phyloP scores from a whole-genome alignment of 2,888 invertebrate genomes.

The Orthosia gracilis region DNA sequence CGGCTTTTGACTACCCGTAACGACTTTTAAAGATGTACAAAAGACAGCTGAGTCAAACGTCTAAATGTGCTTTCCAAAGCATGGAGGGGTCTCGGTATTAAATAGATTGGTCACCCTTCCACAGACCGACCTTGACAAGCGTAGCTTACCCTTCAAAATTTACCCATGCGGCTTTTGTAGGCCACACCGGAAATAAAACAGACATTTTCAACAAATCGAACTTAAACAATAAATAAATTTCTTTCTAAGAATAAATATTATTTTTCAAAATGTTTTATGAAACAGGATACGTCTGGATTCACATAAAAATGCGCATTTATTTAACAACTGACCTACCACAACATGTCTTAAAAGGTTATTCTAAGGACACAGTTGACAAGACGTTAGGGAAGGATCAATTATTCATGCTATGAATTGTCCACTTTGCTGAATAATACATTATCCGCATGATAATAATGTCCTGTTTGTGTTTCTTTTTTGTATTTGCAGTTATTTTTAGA shows the following conservation, averaged over 20 bases:
- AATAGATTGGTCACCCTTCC: not conserved
- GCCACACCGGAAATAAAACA: slow-evolving; percentile 8
- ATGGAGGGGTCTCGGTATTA: not conserved
- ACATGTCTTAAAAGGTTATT: slow-evolving; percentile 23
- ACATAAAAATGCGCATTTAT: slow-evolving; percentile 56
- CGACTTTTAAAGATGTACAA: not conserved
- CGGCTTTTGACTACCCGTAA: not conserved
- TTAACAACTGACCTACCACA: slow-evolving; percentile 62
- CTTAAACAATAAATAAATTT: not conserved
- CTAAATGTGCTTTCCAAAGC: not conserved
- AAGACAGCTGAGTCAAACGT: no score
- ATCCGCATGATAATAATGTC: slow-evolving; percentile 51
- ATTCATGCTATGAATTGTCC: slow-evolving; percentile 55
- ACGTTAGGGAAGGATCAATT: slow-evolving; percentile 40
- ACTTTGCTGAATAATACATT: slow-evolving; percentile 62
- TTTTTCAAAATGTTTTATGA: slow-evolving; percentile 56
- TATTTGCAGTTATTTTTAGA: slow-evolving; percentile 31
- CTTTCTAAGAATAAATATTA: slow-evolving; percentile 14
- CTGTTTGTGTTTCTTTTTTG: slow-evolving; percentile 42
- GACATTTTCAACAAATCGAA: slow-evolving; percentile 5
- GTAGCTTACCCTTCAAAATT: no score
- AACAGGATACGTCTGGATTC: slow-evolving; percentile 43
- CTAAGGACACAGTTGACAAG: slow-evolving; percentile 38
- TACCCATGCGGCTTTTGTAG: no score
- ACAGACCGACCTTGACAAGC: not conserved